These are phyloP conservation scores for Lordiphosa andalusiaca DNA, from an alignment of 2,888 invertebrate species.

Conservation along the genomic window DNA sequence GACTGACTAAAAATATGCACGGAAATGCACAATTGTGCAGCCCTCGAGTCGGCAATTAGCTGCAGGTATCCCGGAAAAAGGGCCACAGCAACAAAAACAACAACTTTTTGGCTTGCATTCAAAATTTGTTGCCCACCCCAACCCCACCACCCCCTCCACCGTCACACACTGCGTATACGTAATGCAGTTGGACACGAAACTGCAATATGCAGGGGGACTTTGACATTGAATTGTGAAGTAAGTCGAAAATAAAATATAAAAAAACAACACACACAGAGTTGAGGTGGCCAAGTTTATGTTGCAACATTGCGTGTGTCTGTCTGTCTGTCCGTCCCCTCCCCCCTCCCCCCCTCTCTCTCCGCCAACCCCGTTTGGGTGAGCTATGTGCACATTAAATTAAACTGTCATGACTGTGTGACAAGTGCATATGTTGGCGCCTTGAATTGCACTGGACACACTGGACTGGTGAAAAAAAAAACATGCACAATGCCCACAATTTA, in stretches of 20 bases:
- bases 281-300: slow-evolving; percentile 57
- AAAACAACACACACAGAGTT: background rate
- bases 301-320: slow-evolving; percentile 68
- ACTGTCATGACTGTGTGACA: slow-evolving; percentile 75
- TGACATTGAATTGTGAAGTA: slow-evolving; percentile 65
- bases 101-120: slow-evolving; percentile 72
- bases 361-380: slow-evolving; percentile 43
- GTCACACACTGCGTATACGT: slow-evolving; percentile 60
- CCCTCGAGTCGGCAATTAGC: slow-evolving; percentile 72
- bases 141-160: slow-evolving; percentile 23
- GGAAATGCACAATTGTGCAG: slow-evolving; percentile 79
- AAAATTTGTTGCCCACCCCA: slow-evolving; percentile 43
- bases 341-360: slow-evolving; percentile 8
- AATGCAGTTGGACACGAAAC: slow-evolving; percentile 51
- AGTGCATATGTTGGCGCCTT: slow-evolving; percentile 73
- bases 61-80: slow-evolving; percentile 62
- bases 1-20: slow-evolving; percentile 73
- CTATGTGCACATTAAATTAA: slow-evolving; percentile 75
- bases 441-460: slow-evolving; percentile 26
- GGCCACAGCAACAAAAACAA: slow-evolving; percentile 12
- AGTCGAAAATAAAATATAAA: slow-evolving; percentile 26
- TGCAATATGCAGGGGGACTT: slow-evolving; percentile 47
- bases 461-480: background rate
- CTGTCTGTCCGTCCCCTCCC: too few species aligned
- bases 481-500: slow-evolving; percentile 48